Evolutionary conservation across 1,140 invertebrate genomes (phyloP), one percentile per base, ranked within the genome.

Genomic region (Carcinoscorpius rotundicauda): DNA sequence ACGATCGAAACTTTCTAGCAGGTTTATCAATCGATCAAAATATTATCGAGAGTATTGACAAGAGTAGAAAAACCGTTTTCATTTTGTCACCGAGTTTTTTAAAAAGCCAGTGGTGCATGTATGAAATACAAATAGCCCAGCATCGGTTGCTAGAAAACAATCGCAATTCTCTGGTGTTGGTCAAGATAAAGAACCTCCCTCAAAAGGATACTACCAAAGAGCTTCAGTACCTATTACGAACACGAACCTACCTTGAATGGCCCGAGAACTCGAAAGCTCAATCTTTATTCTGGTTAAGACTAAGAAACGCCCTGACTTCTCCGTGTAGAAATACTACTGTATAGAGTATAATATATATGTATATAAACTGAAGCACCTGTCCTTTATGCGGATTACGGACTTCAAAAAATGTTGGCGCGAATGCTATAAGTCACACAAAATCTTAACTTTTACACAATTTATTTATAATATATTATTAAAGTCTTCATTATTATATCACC

Each of bases 1-100:
- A 73, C 57, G 69, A 74, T 58, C 62, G 73, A 48, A 71, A 75
- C 66, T 75, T 73, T 57, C 8, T 63, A 4, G 65, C 68, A 2
- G 74, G 73, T 3, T 58, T 63, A 50, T 66, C 58, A 49, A 73
- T 72, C 11, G 51, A 69, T 4, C 64, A 71, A 61, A 74, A 72
- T 61, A 73, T 74, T 58, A 58, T 68, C 4, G 62, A 72, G 8
- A 64, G 64, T 49, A 71, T 75, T 51, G 65, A 71, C 6, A 57
- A 52, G 52, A 73, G 73, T 57, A 62, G 66, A 55, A 66, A 68
- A 49, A 67, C 70, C 9, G 10, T 75, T 48, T 49, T 72, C 6
- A 61, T 74, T 6, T 49, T 74, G 49, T 70, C 71, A 11, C 68
- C 69, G 10, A 63, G 64, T 6, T 73, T 72, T 56, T 60, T 70